Evolutionary conservation across 2,113 vertebrate genomes (phyloP).

Genomic region (Nothoprocta pentlandii): DNA sequence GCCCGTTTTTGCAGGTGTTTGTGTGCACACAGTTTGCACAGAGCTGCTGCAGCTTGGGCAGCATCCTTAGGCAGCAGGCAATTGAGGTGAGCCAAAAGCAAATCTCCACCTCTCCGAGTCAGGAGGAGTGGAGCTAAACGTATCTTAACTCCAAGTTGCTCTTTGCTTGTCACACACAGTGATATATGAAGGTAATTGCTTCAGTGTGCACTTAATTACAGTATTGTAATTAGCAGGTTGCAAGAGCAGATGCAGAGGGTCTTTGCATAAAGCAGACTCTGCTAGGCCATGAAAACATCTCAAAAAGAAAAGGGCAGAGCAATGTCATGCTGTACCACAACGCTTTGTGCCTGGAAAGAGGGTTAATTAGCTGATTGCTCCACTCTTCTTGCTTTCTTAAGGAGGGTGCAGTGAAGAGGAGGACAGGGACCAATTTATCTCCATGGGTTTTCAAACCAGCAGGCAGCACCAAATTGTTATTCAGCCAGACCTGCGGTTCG

Average conservation of each 20-base stretch:
- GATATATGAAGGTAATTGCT: slow-evolving; percentile 72
- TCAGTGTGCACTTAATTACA: slow-evolving; percentile 62
- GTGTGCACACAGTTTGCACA: accelerated
- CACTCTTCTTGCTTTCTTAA: slow-evolving; percentile 50
- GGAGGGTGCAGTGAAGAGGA: background rate
- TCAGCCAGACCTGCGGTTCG: background rate
- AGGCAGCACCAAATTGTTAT: background rate
- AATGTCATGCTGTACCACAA: slow-evolving; percentile 65
- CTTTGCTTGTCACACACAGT: slow-evolving; percentile 30
- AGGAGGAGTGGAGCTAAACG: background rate
- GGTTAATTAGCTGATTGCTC: slow-evolving; percentile 67
- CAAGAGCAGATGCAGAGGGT: slow-evolving; percentile 67
- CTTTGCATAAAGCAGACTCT: slow-evolving; percentile 32
- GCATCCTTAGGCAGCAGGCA: background rate
- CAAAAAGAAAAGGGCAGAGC: slow-evolving; percentile 64
- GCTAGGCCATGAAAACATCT: slow-evolving; percentile 55
- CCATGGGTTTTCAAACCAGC: slow-evolving; percentile 39
- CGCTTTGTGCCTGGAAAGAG: slow-evolving; percentile 40
- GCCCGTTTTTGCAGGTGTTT: accelerated
- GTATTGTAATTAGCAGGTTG: slow-evolving; percentile 72
- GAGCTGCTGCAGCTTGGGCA: background rate
- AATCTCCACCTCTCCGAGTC: background rate
- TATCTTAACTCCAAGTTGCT: background rate
- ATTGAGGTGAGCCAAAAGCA: background rate
- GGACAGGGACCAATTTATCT: slow-evolving; percentile 45